Evolutionary conservation across 1,140 invertebrate species (phyloP).

Genomic region (Thaumetopoea pityocampa): DNA sequence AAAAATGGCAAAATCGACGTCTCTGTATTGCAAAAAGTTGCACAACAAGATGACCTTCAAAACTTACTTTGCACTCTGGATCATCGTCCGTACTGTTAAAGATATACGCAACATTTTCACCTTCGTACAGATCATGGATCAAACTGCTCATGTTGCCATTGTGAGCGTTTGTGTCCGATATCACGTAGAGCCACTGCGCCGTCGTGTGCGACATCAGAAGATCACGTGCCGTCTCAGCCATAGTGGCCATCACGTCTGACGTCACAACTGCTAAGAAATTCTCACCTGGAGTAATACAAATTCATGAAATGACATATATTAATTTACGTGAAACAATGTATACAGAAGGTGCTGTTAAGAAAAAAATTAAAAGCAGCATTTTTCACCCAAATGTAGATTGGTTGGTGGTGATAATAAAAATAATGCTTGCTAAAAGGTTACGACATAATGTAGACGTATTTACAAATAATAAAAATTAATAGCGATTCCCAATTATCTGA

Average conservation of each 20-base stretch:
- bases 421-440: no score
- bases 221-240: conserved; percentile 82
- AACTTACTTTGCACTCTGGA: conserved; percentile 73
- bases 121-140: conserved; percentile 80
- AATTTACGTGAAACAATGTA: no score
- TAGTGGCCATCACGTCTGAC: conserved; percentile 68
- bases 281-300: conserved; percentile 68
- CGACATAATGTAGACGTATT: no score
- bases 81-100: conserved; percentile 80
- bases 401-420: no score
- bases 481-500: no score
- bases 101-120: conserved; percentile 89
- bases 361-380: no score
- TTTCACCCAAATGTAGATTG: no score
- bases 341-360: no score
- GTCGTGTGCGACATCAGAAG: conserved; percentile 80
- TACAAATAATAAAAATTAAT: no score
- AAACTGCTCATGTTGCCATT: conserved; percentile 74
- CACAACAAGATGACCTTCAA: background rate
- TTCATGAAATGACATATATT: no score
- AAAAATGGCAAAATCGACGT: no score
- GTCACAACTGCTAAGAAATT: conserved; percentile 74
- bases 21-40: no score
- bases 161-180: conserved; percentile 77
- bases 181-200: conserved; percentile 87